A percentile compares a stretch with the other conserved stretches of the same genome.
Conservation (phyloP, 2,797 vertebrate genomes). For the Pseudomugil gertrudae region DNA sequence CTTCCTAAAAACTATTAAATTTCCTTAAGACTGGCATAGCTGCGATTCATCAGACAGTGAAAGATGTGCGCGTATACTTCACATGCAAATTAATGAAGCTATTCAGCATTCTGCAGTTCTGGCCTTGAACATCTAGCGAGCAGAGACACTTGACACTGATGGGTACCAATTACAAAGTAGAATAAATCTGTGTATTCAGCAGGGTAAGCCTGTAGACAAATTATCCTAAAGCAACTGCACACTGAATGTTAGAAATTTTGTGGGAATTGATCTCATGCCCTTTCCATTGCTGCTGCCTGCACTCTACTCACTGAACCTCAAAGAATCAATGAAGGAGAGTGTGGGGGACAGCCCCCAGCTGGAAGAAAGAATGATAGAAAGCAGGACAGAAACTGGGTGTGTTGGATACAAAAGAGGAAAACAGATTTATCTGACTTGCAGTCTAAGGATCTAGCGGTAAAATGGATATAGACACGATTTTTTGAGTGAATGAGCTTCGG, state of each 20-base stretch:
- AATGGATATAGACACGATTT: conserved; percentile 55
- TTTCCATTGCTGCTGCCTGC: conserved; percentile 53
- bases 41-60: conserved; percentile 18
- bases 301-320: conserved; percentile 65
- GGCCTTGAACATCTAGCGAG: conserved; percentile 42
- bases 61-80: conserved; percentile 6
- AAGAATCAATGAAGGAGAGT: conserved; percentile 60
- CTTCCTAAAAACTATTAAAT: conserved; percentile 13
- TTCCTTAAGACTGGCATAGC: not conserved
- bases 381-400: conserved; percentile 43
- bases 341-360: conserved; percentile 17
- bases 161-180: conserved; percentile 69
- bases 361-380: conserved; percentile 18
- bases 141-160: conserved; percentile 70
- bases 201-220: conserved; percentile 60
- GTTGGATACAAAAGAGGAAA: conserved; percentile 30
- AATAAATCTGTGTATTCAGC: conserved; percentile 56
- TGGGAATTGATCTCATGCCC: conserved; percentile 70
- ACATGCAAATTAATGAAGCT: conserved; percentile 33
- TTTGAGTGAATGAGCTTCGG: conserved; percentile 46
- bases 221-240: conserved; percentile 65
- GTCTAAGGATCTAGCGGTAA: conserved; percentile 41
- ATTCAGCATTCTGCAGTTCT: conserved; percentile 30
- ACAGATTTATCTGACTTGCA: conserved; percentile 48
- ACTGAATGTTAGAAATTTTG: conserved; percentile 64